phyloP scores from a whole-genome alignment of 2,113 vertebrate genomes.

The Orthochromis indermauri region DNA sequence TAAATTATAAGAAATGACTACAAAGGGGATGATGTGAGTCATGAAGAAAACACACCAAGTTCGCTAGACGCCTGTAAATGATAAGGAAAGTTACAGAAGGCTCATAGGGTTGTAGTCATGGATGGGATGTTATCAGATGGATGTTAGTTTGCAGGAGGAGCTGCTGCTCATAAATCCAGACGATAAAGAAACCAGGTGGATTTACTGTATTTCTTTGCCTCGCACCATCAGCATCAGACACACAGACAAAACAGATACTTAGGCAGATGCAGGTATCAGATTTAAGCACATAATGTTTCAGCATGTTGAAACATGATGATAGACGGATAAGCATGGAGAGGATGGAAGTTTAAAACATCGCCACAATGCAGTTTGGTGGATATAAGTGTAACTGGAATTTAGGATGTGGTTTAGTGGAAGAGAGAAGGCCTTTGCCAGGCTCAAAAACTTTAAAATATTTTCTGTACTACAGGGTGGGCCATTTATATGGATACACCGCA shows the following conservation, averaged over 20 bases:
- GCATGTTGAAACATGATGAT: slow-evolving; percentile 34
- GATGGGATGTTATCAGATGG: not conserved
- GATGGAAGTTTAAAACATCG: not conserved
- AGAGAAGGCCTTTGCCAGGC: not conserved
- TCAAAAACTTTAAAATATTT: not conserved
- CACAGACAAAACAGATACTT: slow-evolving; percentile 11
- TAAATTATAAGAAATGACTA: not conserved
- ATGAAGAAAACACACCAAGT: not conserved
- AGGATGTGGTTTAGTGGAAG: not conserved
- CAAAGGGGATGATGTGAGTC: not conserved
- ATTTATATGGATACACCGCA: not conserved
- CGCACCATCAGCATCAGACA: not conserved
- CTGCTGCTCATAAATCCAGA: not conserved
- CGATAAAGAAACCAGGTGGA: not conserved
- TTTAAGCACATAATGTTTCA: slow-evolving; percentile 29
- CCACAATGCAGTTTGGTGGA: not conserved
- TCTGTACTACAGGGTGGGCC: not conserved
- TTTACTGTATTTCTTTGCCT: not conserved
- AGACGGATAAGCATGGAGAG: not conserved
- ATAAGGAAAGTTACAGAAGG: not conserved
- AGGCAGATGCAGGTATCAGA: slow-evolving; percentile 14
- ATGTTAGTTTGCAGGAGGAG: not conserved
- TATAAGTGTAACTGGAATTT: not conserved
- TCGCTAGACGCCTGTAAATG: not conserved
- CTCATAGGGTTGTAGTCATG: not conserved